A percentile compares a stretch with the other conserved stretches of the same genome.
Evolutionary conservation across 2,888 invertebrate species (phyloP).

Genomic region (Chaitophorus viminalis): DNA sequence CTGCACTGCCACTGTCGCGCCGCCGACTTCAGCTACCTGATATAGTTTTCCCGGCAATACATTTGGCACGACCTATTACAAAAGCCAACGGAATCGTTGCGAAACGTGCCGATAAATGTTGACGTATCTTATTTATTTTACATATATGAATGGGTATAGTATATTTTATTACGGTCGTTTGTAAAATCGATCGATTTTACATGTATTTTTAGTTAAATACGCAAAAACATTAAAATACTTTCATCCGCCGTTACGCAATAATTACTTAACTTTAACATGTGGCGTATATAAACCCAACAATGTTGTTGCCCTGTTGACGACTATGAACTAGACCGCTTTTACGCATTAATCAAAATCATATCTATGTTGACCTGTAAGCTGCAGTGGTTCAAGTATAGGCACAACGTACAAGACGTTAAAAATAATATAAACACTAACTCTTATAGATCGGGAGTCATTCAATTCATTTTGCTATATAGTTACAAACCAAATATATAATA

Average conservation of each 20-base stretch:
- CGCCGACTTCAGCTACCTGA: neutral
- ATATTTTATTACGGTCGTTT: neutral
- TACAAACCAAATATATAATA: no score
- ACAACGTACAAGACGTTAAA: neutral
- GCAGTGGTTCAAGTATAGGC: neutral
- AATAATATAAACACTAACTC: neutral
- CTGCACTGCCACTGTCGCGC: no score
- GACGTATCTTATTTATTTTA: neutral
- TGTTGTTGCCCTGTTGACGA: neutral
- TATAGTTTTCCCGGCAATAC: neutral
- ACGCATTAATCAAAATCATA: no score
- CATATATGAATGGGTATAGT: no score
- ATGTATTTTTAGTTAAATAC: neutral
- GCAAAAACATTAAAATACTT: constrained; percentile 14
- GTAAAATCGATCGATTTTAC: neutral
- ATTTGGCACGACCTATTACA: neutral
- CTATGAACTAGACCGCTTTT: no score
- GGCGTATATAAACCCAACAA: neutral
- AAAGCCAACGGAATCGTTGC: neutral
- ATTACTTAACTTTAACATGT: neutral
- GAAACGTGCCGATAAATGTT: neutral
- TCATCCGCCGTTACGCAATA: neutral
- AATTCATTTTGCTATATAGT: neutral
- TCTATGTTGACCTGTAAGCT: neutral
- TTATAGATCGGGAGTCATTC: neutral